Evolutionary conservation across 2,888 invertebrate genomes (phyloP).

Genomic region (Cheilosia vulpina): DNA sequence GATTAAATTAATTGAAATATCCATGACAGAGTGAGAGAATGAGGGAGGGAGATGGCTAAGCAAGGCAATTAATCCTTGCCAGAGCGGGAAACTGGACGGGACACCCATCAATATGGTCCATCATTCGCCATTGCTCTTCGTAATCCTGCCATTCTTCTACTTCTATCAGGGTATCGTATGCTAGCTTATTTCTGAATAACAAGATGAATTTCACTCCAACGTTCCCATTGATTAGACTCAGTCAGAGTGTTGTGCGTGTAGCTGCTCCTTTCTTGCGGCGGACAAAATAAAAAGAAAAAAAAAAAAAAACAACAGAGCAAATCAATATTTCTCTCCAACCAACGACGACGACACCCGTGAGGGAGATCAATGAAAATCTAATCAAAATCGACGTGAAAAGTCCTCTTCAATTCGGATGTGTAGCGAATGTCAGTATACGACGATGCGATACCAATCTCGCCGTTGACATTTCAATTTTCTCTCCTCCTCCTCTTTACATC

Average conservation of each 20-base stretch:
- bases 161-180: constrained; percentile 38
- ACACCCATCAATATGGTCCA: constrained; percentile 63
- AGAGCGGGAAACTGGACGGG: constrained; percentile 10
- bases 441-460: constrained; percentile 69
- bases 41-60: not conserved
- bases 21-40: constrained; percentile 15
- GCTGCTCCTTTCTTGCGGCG: constrained; percentile 29
- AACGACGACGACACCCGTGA: not conserved
- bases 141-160: constrained; percentile 29
- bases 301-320: constrained; percentile 18
- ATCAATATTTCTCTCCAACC: constrained; percentile 30
- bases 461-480: constrained; percentile 75
- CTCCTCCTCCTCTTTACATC: constrained; percentile 49
- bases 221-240: constrained; percentile 44
- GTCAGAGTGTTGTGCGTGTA: constrained; percentile 34
- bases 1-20: constrained; percentile 75
- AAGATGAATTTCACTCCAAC: constrained; percentile 64
- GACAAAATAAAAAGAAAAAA: constrained; percentile 21
- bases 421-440: constrained; percentile 66
- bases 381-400: constrained; percentile 75
- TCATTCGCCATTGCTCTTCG: constrained; percentile 30
- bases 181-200: constrained; percentile 66
- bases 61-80: constrained; percentile 60
- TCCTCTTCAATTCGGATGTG: constrained; percentile 74
- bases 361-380: constrained; percentile 73